phyloP scores from a whole-genome alignment of 2,113 vertebrate genomes.

The Brevimyrus niger region DNA sequence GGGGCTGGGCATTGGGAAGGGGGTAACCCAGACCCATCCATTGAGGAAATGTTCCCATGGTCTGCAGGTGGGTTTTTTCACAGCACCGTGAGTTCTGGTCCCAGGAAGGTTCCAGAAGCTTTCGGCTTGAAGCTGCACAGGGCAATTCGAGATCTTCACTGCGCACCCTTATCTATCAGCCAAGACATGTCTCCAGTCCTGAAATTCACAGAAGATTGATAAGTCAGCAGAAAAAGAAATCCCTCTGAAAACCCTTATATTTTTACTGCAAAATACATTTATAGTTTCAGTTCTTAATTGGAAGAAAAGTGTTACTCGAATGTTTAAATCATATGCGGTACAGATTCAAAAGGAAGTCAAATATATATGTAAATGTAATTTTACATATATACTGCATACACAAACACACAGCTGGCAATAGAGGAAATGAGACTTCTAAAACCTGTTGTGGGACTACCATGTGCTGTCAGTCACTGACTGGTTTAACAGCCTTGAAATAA shows the following conservation, averaged over 20 bases:
- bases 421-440: not conserved
- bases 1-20: conserved; percentile 16
- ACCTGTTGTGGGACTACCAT: not conserved
- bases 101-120: conserved; percentile 20
- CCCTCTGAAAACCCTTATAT: not conserved
- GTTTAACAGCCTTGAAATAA: not conserved
- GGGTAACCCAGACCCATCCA: conserved; percentile 19
- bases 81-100: conserved; percentile 49
- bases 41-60: not conserved
- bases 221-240: not conserved
- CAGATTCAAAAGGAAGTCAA: not conserved
- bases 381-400: conserved; percentile 3
- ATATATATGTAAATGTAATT: conserved; percentile 6
- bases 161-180: conserved; percentile 66
- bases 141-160: conserved; percentile 40
- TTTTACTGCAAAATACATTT: not conserved
- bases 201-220: conserved; percentile 17
- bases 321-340: not conserved
- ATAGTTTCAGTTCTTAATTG: not conserved
- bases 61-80: conserved; percentile 43
- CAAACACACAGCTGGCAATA: not conserved
- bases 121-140: conserved; percentile 21
- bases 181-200: conserved; percentile 72
- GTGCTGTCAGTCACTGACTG: not conserved
- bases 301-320: not conserved